Evolutionary conservation across 2,888 invertebrate genomes (phyloP).

Genomic region (Fragum sueziense): DNA sequence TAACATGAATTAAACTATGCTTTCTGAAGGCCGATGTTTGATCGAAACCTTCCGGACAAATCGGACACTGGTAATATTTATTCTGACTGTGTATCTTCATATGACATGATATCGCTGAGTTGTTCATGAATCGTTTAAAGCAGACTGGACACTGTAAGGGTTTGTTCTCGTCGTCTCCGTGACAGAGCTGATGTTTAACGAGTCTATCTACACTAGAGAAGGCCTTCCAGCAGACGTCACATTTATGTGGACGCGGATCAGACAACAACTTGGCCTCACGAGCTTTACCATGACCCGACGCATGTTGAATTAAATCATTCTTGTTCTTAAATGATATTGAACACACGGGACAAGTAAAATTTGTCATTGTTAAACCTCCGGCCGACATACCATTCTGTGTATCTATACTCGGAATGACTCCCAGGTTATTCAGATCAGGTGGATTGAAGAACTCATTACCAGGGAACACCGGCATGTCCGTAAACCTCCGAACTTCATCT

Average conservation of each 20-base stretch:
- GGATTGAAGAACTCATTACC: constrained; percentile 1
- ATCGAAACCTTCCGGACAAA: constrained; percentile 88
- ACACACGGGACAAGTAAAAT: constrained; percentile 81
- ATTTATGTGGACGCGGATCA: constrained; percentile 84
- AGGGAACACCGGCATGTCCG: constrained; percentile 12
- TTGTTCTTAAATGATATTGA: constrained; percentile 79
- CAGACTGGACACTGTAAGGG: constrained; percentile 86
- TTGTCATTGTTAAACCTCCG: constrained; percentile 40
- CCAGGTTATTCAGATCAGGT: neutral
- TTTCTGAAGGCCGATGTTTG: constrained; percentile 84
- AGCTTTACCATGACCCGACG: constrained; percentile 77
- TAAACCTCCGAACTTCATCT: constrained; percentile 68
- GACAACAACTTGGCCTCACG: constrained; percentile 62
- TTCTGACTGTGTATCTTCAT: constrained; percentile 87
- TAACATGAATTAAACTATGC: constrained; percentile 87
- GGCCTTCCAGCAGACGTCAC: constrained; percentile 87
- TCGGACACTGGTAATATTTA: constrained; percentile 88
- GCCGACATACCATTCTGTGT: neutral
- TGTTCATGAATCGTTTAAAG: constrained; percentile 86
- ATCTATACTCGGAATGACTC: neutral
- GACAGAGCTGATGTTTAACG: constrained; percentile 87
- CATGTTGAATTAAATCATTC: constrained; percentile 83
- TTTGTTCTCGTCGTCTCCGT: constrained; percentile 86
- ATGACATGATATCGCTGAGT: constrained; percentile 89
- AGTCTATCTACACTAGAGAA: constrained; percentile 87